Conservation (phyloP, 2,797 vertebrate genomes). For the Cyclura pinguis region DNA sequence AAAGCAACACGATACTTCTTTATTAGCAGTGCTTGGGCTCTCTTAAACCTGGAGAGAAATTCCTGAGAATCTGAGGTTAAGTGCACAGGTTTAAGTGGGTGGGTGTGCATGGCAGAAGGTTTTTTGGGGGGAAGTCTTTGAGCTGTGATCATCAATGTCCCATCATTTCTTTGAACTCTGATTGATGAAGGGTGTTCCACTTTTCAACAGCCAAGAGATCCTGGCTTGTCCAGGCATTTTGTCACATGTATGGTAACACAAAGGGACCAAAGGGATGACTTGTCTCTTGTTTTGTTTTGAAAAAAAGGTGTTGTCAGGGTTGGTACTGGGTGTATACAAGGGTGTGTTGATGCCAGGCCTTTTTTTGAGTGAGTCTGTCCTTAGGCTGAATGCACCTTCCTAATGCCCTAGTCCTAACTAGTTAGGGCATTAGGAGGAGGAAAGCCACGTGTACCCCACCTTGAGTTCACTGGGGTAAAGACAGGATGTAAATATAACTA, state of each 20-base stretch:
- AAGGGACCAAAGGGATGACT: constrained; percentile 17
- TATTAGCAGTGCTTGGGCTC: not conserved
- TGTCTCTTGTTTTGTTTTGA: constrained; percentile 45
- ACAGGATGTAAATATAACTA: not conserved
- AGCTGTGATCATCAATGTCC: not conserved
- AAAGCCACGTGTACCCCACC: not conserved
- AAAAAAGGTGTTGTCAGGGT: constrained; percentile 47
- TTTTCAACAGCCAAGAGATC: not conserved
- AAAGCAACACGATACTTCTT: not conserved
- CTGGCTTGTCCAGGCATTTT: constrained; percentile 1
- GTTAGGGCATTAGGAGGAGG: constrained; percentile 16
- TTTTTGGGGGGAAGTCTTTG: not conserved
- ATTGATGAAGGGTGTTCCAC: not conserved
- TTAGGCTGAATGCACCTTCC: constrained; percentile 59
- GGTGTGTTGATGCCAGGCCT: constrained; percentile 56
- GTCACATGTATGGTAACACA: not conserved
- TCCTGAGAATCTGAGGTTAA: not conserved
- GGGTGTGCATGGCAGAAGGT: not conserved
- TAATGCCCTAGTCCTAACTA: constrained; percentile 43
- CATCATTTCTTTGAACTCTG: not conserved
- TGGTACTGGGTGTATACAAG: constrained; percentile 22
- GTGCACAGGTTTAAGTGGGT: not conserved
- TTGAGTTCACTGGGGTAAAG: not conserved
- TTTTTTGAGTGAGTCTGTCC: constrained; percentile 51
- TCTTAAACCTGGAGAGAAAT: not conserved